phyloP scores from a whole-genome alignment of 2,888 invertebrate genomes.

The Baronia brevicornis region DNA sequence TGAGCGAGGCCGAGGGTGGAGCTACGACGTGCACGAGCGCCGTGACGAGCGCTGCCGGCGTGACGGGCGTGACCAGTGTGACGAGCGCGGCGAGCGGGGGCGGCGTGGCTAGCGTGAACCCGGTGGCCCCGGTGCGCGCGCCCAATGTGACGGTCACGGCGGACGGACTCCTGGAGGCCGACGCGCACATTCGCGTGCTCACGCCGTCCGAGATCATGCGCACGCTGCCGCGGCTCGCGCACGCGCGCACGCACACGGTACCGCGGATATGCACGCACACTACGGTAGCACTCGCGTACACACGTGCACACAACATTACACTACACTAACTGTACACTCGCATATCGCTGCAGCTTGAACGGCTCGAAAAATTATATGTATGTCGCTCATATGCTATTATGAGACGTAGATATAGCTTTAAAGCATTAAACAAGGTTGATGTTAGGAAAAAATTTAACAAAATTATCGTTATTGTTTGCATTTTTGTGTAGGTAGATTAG shows the following conservation, averaged over 20 bases:
- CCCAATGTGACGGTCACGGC: constrained; percentile 82
- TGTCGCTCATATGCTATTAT: too few relatives aligned
- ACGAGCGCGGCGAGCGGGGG: constrained; percentile 20
- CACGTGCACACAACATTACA: constrained; percentile 19
- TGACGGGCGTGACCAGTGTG: constrained; percentile 58
- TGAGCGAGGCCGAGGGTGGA: constrained; percentile 24
- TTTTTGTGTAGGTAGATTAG: too few relatives aligned
- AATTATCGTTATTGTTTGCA: too few relatives aligned
- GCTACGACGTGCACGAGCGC: constrained; percentile 19
- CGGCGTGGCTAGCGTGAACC: constrained; percentile 26
- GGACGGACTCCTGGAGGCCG: constrained; percentile 75
- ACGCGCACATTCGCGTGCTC: constrained; percentile 91
- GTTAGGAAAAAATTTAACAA: too few relatives aligned
- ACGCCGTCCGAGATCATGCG: constrained; percentile 94
- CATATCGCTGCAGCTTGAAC: too few relatives aligned
- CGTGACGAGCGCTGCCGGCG: constrained; percentile 25
- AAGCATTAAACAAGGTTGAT: too few relatives aligned
- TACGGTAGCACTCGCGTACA: constrained; percentile 19
- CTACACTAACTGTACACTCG: constrained; percentile 17
- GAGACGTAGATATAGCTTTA: too few relatives aligned
- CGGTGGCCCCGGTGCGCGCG: constrained; percentile 67
- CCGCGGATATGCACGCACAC: constrained; percentile 22
- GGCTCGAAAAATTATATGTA: too few relatives aligned
- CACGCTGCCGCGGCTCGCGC: constrained; percentile 90
- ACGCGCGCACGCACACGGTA: constrained; percentile 50